These are phyloP conservation scores for Papilio dardanus DNA, from an alignment of 1,140 invertebrate genomes.

Conservation along the genomic window DNA sequence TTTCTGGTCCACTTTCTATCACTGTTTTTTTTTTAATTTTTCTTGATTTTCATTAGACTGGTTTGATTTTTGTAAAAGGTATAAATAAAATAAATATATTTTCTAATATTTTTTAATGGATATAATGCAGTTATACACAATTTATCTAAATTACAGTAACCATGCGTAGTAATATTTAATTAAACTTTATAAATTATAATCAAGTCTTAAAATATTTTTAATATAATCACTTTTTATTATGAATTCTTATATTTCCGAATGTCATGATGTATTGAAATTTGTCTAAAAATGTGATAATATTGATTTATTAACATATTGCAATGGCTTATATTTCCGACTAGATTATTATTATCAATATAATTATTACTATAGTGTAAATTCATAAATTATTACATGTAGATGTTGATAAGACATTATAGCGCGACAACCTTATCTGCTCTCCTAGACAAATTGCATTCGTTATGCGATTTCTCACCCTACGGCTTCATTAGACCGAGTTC, in stretches of 20 bases:
- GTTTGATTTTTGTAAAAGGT: not conserved
- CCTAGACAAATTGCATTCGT: too few species aligned
- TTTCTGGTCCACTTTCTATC: too few species aligned
- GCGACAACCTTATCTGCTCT: too few species aligned
- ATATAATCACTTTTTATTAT: constrained; percentile 48
- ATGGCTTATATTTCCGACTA: constrained; percentile 79
- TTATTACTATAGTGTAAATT: constrained; percentile 65
- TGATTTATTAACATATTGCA: constrained; percentile 70
- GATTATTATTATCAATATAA: constrained; percentile 75
- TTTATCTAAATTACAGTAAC: constrained; percentile 61
- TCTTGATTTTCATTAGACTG: not conserved
- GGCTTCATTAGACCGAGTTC: too few species aligned
- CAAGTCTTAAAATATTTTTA: constrained; percentile 47
- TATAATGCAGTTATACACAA: constrained; percentile 63
- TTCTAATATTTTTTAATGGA: constrained; percentile 51
- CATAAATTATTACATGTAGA: not conserved
- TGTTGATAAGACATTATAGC: not conserved
- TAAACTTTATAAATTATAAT: constrained; percentile 54
- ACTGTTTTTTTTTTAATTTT: too few species aligned
- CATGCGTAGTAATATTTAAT: constrained; percentile 61
- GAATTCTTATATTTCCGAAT: constrained; percentile 45
- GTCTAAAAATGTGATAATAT: constrained; percentile 47
- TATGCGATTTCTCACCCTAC: too few species aligned
- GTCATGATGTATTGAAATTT: constrained; percentile 56
- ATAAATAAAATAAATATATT: constrained; percentile 38